Evolutionary conservation across 2,113 vertebrate genomes (phyloP).

Genomic region (Raja brachyura): DNA sequence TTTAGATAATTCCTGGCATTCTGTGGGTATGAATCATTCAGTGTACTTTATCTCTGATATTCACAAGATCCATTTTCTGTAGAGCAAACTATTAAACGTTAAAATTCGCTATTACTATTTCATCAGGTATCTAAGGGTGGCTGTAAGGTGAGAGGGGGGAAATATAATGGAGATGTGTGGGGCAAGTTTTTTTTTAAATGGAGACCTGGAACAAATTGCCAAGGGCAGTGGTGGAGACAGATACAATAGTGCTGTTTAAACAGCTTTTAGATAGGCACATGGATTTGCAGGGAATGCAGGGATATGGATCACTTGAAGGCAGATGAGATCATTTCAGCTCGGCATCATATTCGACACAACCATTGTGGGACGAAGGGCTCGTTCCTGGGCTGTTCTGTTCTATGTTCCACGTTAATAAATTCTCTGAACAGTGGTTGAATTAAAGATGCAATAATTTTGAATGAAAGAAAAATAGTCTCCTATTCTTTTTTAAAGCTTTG

Average conservation of each 20-base stretch:
- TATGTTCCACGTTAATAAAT: not conserved
- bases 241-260: no score
- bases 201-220: no score
- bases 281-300: no score
- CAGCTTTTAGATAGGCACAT: no score
- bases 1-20: not conserved
- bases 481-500: not conserved
- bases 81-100: not conserved
- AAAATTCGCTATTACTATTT: not conserved
- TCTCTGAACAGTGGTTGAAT: not conserved
- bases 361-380: no score
- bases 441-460: not conserved
- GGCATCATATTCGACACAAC: no score
- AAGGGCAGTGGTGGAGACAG: no score
- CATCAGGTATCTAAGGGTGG: not conserved
- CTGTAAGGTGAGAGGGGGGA: not conserved
- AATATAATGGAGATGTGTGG: no score
- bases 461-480: not conserved
- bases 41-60: not conserved
- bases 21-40: not conserved
- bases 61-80: not conserved
- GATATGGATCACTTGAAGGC: no score
- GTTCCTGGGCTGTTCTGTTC: no score
- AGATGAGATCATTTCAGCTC: no score
- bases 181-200: no score